phyloP scores from a whole-genome alignment of 1,140 invertebrate genomes.

The Calliopsis andreniformis region DNA sequence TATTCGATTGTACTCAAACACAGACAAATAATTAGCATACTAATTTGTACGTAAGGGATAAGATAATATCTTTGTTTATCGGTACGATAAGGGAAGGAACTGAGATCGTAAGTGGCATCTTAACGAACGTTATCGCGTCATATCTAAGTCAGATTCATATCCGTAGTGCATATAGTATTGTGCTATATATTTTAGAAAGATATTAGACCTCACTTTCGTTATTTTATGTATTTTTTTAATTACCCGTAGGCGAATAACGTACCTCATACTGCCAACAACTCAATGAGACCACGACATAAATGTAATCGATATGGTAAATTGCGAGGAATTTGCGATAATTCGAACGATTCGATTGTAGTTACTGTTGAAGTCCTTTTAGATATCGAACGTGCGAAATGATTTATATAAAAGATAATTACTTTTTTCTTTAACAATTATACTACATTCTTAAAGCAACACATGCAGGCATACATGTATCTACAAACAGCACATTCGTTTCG shows the following conservation, averaged over 20 bases:
- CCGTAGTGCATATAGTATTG: constrained; percentile 61
- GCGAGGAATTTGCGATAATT: constrained; percentile 48
- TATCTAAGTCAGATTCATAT: constrained; percentile 75
- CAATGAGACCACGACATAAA: constrained; percentile 51
- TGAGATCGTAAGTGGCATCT: constrained; percentile 56
- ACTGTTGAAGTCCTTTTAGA: not conserved
- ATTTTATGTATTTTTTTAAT: constrained; percentile 68
- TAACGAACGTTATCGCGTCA: constrained; percentile 64
- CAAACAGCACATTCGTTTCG: not conserved
- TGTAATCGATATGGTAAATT: constrained; percentile 46
- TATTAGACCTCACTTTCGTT: constrained; percentile 55
- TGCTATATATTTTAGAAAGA: constrained; percentile 60
- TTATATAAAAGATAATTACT: too few species aligned
- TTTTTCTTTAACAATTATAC: not conserved
- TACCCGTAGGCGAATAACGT: constrained; percentile 61
- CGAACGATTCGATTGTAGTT: not conserved
- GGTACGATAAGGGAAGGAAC: constrained; percentile 49
- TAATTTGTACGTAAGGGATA: constrained; percentile 72
- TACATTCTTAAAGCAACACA: not conserved
- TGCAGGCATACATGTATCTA: not conserved
- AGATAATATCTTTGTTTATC: constrained; percentile 64
- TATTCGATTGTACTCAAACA: constrained; percentile 69
- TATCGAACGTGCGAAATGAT: not conserved
- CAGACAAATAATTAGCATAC: constrained; percentile 80
- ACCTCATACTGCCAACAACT: constrained; percentile 57